Evolutionary conservation across 2,888 invertebrate genomes (phyloP).

Genomic region (Eurois occulta): DNA sequence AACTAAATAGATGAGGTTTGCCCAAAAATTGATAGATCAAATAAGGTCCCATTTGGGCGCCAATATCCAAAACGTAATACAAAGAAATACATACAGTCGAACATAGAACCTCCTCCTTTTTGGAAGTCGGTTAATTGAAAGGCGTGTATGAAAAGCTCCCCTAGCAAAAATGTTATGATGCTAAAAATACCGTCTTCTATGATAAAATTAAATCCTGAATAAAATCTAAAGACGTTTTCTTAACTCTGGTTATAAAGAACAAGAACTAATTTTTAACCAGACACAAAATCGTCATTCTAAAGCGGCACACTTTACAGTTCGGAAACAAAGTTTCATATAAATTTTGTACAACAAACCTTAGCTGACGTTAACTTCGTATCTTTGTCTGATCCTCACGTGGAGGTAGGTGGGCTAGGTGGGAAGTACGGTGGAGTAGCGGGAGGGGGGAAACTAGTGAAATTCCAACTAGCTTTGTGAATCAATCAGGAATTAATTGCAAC

Average conservation of each 20-base stretch:
- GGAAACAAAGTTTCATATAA: slow-evolving; percentile 86
- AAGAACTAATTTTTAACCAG: background rate
- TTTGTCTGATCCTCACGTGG: slow-evolving; percentile 86
- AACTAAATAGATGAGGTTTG: background rate
- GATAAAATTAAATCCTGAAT: background rate
- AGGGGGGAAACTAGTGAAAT: slow-evolving; percentile 71
- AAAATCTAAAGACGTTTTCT: background rate
- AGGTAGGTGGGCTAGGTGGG: slow-evolving; percentile 72
- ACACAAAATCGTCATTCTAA: slow-evolving; percentile 66
- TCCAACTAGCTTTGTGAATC: slow-evolving; percentile 88
- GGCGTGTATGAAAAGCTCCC: background rate
- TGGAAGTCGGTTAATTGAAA: too few relatives aligned
- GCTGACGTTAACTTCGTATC: slow-evolving; percentile 88
- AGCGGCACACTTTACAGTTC: slow-evolving; percentile 71
- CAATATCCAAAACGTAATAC: slow-evolving; percentile 5
- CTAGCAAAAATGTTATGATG: background rate
- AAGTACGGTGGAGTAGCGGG: slow-evolving; percentile 54
- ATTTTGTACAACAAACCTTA: slow-evolving; percentile 88
- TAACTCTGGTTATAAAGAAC: background rate
- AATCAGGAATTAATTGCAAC: slow-evolving; percentile 87
- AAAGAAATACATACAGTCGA: too few relatives aligned
- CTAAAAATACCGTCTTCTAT: background rate
- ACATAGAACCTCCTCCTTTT: too few relatives aligned
- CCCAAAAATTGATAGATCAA: too few relatives aligned
- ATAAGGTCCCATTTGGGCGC: slow-evolving; percentile 11